These are phyloP conservation scores for Drosophila arizonae DNA, from an alignment of 1,140 invertebrate species.

Conservation along the genomic window DNA sequence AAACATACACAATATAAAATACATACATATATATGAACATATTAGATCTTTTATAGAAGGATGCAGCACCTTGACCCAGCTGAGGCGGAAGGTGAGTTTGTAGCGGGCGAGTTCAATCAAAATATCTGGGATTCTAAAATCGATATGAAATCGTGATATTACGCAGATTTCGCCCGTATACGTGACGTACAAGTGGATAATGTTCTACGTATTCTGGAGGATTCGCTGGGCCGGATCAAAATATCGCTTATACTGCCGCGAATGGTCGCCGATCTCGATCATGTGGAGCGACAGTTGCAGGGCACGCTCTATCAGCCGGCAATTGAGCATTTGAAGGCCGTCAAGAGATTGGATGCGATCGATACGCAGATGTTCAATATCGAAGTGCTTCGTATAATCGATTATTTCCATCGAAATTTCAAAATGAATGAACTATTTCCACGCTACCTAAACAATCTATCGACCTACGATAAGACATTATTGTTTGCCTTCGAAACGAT, in stretches of 20 bases:
- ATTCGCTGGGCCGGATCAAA: conserved; percentile 41
- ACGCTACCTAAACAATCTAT: conserved; percentile 16
- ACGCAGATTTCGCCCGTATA: conserved; percentile 25
- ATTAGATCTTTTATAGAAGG: not conserved
- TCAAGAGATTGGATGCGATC: conserved; percentile 2
- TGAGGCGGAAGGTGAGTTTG: not conserved
- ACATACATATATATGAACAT: not conserved
- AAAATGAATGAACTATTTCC: conserved; percentile 49
- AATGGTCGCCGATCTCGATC: conserved; percentile 31
- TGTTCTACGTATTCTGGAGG: conserved; percentile 36
- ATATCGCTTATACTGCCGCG: conserved; percentile 57
- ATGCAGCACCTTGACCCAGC: conserved; percentile 1
- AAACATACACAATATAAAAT: not conserved
- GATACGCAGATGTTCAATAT: conserved; percentile 29
- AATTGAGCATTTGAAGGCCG: conserved; percentile 25
- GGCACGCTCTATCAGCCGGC: conserved; percentile 38
- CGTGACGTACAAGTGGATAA: conserved; percentile 36
- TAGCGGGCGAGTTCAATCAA: too few species aligned
- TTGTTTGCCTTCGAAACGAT: conserved; percentile 50
- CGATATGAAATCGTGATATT: not conserved
- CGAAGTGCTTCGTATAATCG: conserved; percentile 40
- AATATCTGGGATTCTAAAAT: not conserved
- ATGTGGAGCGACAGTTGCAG: conserved; percentile 5
- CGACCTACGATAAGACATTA: conserved; percentile 30
- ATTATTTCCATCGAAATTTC: conserved; percentile 53